Evolutionary conservation across 1,140 invertebrate species (phyloP).

Genomic region (Thaumatotibia leucotreta): DNA sequence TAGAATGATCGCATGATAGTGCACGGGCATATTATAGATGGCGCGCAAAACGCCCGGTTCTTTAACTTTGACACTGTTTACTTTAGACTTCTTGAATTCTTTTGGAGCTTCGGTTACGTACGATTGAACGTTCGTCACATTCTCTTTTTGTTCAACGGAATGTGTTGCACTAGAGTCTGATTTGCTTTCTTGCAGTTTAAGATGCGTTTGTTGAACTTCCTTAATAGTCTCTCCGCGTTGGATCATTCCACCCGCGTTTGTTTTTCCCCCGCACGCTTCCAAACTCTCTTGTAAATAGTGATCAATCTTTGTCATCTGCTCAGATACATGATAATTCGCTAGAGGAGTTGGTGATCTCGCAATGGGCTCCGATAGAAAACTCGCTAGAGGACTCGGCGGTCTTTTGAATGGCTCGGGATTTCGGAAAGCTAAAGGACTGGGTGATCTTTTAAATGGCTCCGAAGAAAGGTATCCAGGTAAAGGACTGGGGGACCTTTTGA

Average conservation of each 20-base stretch:
- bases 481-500: background rate
- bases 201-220: conserved; percentile 14
- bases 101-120: background rate
- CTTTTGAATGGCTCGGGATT: background rate
- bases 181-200: conserved; percentile 17
- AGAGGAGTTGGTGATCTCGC: conserved; percentile 25
- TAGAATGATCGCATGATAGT: conserved; percentile 72
- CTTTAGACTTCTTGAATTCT: conserved; percentile 27
- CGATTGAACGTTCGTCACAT: background rate
- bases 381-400: conserved; percentile 33
- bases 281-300: conserved; percentile 60
- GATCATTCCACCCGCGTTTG: conserved; percentile 20
- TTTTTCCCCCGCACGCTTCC: conserved; percentile 34
- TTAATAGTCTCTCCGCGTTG: conserved; percentile 17
- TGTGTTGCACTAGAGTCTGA: conserved; percentile 18
- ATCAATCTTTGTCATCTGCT: conserved; percentile 56
- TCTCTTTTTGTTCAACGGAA: conserved; percentile 14
- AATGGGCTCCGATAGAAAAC: conserved; percentile 18
- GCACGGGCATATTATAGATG: conserved; percentile 71
- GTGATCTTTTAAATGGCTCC: background rate
- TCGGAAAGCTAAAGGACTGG: background rate
- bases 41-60: conserved; percentile 45
- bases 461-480: background rate
- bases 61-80: conserved; percentile 54
- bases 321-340: conserved; percentile 39